phyloP scores from a whole-genome alignment of 2,888 invertebrate species.

The Eulithis prunata region DNA sequence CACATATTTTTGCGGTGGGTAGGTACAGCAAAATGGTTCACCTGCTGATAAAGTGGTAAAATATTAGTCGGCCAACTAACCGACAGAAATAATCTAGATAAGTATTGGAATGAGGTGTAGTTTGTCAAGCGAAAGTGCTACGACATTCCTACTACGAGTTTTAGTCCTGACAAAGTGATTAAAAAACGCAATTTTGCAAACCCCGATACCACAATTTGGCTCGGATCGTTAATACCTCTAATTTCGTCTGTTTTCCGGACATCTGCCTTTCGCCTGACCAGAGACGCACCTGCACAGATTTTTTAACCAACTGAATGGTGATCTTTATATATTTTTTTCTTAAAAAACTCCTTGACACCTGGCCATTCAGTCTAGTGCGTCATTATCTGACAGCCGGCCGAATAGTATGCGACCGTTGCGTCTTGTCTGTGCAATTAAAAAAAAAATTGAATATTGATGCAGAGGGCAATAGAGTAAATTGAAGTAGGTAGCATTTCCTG shows the following conservation, averaged over 20 bases:
- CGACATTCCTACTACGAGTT: slow-evolving; percentile 1
- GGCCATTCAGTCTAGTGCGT: slow-evolving; percentile 67
- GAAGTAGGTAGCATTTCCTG: slow-evolving; percentile 48
- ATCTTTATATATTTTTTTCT: slow-evolving; percentile 68
- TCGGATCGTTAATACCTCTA: slow-evolving; percentile 52
- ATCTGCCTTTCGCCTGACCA: slow-evolving; percentile 78
- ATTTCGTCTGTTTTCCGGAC: slow-evolving; percentile 62
- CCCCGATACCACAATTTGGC: slow-evolving; percentile 39
- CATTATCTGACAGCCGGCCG: slow-evolving; percentile 55
- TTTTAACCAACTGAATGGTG: slow-evolving; percentile 71
- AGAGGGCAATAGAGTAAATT: slow-evolving; percentile 52
- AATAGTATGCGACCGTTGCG: slow-evolving; percentile 53
- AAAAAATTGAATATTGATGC: slow-evolving; percentile 52
- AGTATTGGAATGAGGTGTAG: slow-evolving; percentile 1
- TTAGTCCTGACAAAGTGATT: slow-evolving; percentile 19
- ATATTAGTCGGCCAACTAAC: slow-evolving; percentile 4
- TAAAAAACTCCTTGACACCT: slow-evolving; percentile 72
- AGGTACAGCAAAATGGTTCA: slow-evolving; percentile 12
- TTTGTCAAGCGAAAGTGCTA: slow-evolving; percentile 17
- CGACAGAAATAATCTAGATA: slow-evolving; percentile 2
- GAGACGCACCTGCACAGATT: slow-evolving; percentile 78
- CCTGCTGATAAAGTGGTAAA: slow-evolving; percentile 18
- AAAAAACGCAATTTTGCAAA: slow-evolving; percentile 34
- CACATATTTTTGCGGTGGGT: slow-evolving; percentile 9
- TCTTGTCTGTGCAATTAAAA: slow-evolving; percentile 52